Evolutionary conservation across 2,113 vertebrate genomes (phyloP).

Genomic region (Stictonetta naevosa): DNA sequence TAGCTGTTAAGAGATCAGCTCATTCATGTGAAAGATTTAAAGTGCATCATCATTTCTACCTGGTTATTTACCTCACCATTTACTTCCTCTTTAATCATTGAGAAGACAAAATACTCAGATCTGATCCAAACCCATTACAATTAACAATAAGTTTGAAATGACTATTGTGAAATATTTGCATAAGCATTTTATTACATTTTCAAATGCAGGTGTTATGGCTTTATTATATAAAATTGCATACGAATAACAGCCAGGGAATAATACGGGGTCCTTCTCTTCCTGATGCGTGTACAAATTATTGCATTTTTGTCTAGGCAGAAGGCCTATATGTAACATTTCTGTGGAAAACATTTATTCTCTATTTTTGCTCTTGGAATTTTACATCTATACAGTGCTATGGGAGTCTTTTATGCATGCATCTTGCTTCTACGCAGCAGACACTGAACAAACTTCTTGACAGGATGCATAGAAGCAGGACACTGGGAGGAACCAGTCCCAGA

Average conservation of each 20-base stretch:
- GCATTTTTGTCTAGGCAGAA: background rate
- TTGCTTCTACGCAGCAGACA: background rate
- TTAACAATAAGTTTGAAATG: background rate
- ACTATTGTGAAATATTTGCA: background rate
- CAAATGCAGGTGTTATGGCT: background rate
- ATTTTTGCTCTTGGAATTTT: background rate
- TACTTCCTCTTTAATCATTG: background rate
- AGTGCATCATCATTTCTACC: slow-evolving; percentile 62
- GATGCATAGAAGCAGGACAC: background rate
- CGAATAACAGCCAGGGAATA: background rate
- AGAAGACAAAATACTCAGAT: background rate
- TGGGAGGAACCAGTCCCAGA: background rate
- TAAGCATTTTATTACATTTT: background rate
- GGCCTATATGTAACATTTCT: background rate
- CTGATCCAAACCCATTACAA: background rate
- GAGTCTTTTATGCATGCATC: background rate
- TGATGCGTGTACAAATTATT: background rate
- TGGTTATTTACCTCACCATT: slow-evolving; percentile 3
- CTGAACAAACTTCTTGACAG: background rate
- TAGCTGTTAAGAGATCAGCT: slow-evolving; percentile 67
- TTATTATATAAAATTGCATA: background rate
- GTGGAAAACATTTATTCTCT: background rate
- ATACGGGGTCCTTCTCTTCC: background rate
- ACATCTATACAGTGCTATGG: background rate
- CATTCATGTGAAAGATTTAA: slow-evolving; percentile 62